phyloP scores from a whole-genome alignment of 2,797 vertebrate genomes.

The Lemur catta region DNA sequence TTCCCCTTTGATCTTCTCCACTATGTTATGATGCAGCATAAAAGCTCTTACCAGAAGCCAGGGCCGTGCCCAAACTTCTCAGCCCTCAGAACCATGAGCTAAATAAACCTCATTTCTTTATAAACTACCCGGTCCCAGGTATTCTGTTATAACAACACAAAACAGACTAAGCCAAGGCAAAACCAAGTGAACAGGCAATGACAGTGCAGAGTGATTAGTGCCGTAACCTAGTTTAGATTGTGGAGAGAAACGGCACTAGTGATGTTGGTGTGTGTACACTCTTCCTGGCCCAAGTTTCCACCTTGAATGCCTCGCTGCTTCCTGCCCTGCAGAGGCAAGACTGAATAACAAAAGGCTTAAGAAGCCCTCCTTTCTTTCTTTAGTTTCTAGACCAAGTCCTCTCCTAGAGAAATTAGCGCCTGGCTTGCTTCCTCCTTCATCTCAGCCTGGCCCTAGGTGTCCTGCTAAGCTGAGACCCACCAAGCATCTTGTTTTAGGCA shows the following conservation, averaged over 20 bases:
- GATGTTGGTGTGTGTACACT: fast-evolving
- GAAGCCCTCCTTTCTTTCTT: background rate
- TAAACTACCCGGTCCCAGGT: background rate
- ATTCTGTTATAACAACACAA: background rate
- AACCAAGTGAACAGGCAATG: background rate
- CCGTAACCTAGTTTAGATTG: background rate
- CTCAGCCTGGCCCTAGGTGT: background rate
- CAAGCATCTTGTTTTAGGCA: background rate
- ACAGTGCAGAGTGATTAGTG: no score
- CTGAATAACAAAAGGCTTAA: background rate
- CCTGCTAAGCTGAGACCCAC: background rate
- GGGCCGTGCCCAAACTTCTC: background rate
- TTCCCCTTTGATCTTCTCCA: background rate
- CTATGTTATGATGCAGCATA: fast-evolving
- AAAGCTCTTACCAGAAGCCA: background rate
- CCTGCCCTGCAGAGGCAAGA: background rate
- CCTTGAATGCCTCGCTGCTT: background rate
- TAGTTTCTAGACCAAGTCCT: background rate
- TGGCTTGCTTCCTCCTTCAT: background rate
- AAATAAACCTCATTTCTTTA: background rate
- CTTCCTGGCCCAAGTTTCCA: background rate
- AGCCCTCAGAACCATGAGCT: background rate
- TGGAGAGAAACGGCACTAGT: background rate
- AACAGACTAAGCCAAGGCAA: background rate
- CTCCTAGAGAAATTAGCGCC: background rate